Evolutionary conservation across 2,797 vertebrate species (phyloP).

Genomic region (Chloroceryle amazona): DNA sequence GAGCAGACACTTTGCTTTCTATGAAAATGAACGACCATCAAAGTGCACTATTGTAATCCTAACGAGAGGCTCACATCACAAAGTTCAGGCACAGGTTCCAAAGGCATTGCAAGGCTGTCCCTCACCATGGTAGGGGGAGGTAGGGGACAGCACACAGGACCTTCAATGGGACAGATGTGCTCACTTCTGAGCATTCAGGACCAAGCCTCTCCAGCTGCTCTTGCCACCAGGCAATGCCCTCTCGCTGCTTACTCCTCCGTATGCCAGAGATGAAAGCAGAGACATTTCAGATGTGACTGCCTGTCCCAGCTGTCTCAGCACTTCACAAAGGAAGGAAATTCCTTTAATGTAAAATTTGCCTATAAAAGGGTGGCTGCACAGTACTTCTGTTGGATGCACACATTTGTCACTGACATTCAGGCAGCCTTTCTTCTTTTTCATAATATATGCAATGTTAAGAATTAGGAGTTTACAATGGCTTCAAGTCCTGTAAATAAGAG

Average conservation of each 20-base stretch:
- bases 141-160: background rate
- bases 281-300: background rate
- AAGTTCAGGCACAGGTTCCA: background rate
- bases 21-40: background rate
- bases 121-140: background rate
- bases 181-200: background rate
- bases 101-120: background rate
- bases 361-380: background rate
- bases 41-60: background rate
- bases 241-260: rapidly evolving
- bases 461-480: constrained; percentile 7
- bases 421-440: background rate
- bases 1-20: background rate
- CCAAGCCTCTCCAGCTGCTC: background rate
- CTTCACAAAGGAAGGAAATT: background rate
- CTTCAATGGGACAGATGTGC: background rate
- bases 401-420: background rate
- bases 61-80: background rate
- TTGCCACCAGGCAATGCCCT: background rate
- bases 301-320: background rate
- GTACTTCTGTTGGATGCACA: background rate
- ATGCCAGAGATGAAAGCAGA: background rate
- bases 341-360: background rate
- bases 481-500: constrained; percentile 5
- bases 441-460: background rate